These are phyloP conservation scores for Menidia beryllina DNA, from an alignment of 2,113 vertebrate genomes.

Conservation along the genomic window DNA sequence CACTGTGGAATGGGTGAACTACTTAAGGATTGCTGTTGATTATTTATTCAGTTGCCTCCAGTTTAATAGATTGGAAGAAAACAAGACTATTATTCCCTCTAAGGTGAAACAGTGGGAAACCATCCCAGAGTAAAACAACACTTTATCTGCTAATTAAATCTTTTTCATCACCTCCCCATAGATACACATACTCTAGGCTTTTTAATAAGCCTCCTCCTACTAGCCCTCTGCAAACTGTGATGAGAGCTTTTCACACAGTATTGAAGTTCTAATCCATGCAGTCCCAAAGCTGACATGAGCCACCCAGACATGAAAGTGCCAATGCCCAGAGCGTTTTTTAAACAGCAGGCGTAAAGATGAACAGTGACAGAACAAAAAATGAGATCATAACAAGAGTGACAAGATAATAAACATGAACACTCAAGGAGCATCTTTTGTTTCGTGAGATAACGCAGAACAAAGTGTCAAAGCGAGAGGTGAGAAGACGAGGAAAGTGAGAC, in stretches of 20 bases:
- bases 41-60: conserved; percentile 36
- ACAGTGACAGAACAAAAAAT: conserved; percentile 24
- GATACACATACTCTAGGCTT: conserved; percentile 16
- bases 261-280: conserved; percentile 11
- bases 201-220: conserved; percentile 29
- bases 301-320: conserved; percentile 9
- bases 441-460: neutral
- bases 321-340: neutral
- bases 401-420: conserved; percentile 27
- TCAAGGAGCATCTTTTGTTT: conserved; percentile 14
- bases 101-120: conserved; percentile 32
- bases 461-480: neutral
- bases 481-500: conserved; percentile 1
- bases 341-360: conserved; percentile 10
- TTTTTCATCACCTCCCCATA: conserved; percentile 33
- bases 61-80: conserved; percentile 36
- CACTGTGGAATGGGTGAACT: neutral
- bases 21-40: conserved; percentile 14
- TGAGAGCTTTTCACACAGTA: conserved; percentile 1
- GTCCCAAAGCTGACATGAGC: conserved; percentile 24
- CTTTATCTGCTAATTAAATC: conserved; percentile 54
- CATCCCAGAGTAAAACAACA: conserved; percentile 36
- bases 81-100: conserved; percentile 19
- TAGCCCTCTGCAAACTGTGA: conserved; percentile 1
- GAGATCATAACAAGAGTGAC: conserved; percentile 15